Evolutionary conservation across 2,888 invertebrate genomes (phyloP).

Genomic region (Pilophorus perplexus): DNA sequence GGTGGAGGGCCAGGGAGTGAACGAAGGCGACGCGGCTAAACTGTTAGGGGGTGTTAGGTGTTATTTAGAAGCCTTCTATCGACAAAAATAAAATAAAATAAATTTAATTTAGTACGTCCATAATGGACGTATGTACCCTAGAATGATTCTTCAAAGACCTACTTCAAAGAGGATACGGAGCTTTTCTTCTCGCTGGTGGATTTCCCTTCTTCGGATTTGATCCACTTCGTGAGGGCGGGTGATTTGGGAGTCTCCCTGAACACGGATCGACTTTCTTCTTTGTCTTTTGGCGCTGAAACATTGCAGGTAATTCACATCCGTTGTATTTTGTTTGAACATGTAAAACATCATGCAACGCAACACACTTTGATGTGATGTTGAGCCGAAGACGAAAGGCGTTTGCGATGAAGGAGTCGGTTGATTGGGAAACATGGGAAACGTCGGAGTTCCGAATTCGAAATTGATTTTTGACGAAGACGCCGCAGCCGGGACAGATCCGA

Average conservation of each 20-base stretch:
- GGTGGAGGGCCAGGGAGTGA: too few relatives aligned
- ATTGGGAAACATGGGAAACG: slow-evolving; percentile 39
- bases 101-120: background rate
- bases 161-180: slow-evolving; percentile 41
- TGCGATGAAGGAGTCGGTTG: slow-evolving; percentile 47
- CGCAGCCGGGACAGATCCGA: slow-evolving; percentile 18
- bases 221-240: slow-evolving; percentile 57
- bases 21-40: too few relatives aligned
- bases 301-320: background rate
- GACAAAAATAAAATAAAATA: background rate
- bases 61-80: too few relatives aligned
- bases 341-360: too few relatives aligned
- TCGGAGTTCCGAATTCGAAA: slow-evolving; percentile 42
- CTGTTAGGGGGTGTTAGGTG: too few relatives aligned
- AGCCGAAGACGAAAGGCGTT: slow-evolving; percentile 55
- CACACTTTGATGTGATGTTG: slow-evolving; percentile 45
- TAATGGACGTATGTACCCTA: too few relatives aligned
- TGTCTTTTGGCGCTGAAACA: slow-evolving; percentile 25
- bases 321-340: background rate
- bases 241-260: slow-evolving; percentile 44
- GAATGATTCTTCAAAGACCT: too few relatives aligned
- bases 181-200: slow-evolving; percentile 39
- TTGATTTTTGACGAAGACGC: slow-evolving; percentile 38
- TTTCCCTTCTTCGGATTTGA: slow-evolving; percentile 57
- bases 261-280: slow-evolving; percentile 45